Evolutionary conservation across 2,888 invertebrate genomes (phyloP), one percentile per base, ranked within the genome.

Genomic region (Tachina grossa): DNA sequence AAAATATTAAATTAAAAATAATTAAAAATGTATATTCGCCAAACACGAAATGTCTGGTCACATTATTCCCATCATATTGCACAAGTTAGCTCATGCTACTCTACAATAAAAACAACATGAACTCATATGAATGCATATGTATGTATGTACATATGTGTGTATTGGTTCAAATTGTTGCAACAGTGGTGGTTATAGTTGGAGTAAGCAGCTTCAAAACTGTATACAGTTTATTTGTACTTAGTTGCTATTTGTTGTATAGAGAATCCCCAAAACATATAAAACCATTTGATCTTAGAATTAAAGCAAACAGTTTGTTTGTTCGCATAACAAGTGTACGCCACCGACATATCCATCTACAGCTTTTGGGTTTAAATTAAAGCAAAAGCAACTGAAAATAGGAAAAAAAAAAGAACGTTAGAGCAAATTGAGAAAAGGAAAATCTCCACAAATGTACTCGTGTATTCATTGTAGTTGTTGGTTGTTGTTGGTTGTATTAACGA

Each of bases 281-380:
- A 85, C 83, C 85, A 83, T 85, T 85, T 83, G 85, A 85, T 83
- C 85, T 85, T 79, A 65, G 85, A 83, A 83, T 82, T 83, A 75
- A 82, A 85, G 66, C 83, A 66, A 85, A 76, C 79, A 85, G 85
- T 85, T 75, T 55, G 57, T 71, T 63, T 77, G 77, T 76, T 71
- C 71, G 59, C 71, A 16, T 39, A 63, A 80, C 77, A 72, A 63
- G 49, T 66, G 31, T 61, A n/a, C 66, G 19, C 75, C 63, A 61
- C 43, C 53, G 47, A 61, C 53, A 57, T 31, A 31, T 31, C 31
- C 2, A 31, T 74, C 22, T 14, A 22, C 57, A 74, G 49, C 49
- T 71, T 63, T 31, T 41, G 45, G 59, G 45, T 75, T 63, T 13
- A 39, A 65, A 84, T 22, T 78, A 31, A 31, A 51, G 11, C 16